Percentiles rank a stretch among this genome's conserved stretches.
These are phyloP conservation scores for Aporophyla lueneburgensis DNA, from an alignment of 2,888 invertebrate genomes.

Conservation along the genomic window DNA sequence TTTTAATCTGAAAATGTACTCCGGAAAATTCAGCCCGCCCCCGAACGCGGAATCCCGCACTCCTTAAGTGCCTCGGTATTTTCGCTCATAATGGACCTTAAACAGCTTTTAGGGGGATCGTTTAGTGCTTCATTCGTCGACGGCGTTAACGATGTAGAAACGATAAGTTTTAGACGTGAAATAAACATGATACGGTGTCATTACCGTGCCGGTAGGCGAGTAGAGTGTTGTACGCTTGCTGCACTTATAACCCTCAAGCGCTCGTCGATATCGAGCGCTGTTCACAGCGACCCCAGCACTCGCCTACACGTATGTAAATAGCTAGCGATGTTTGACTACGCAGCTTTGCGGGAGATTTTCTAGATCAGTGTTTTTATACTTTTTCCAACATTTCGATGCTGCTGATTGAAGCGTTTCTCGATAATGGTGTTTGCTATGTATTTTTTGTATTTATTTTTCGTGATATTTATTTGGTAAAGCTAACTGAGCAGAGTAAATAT, in stretches of 20 bases:
- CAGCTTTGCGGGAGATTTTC: constrained; percentile 67
- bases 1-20: constrained; percentile 84
- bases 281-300: constrained; percentile 56
- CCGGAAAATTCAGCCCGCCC: constrained; percentile 66
- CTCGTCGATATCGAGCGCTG: constrained; percentile 66
- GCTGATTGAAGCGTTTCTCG: constrained; percentile 71
- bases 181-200: constrained; percentile 80
- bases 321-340: constrained; percentile 70
- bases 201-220: constrained; percentile 59
- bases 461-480: constrained; percentile 29
- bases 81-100: constrained; percentile 81
- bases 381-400: constrained; percentile 64
- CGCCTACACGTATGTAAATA: constrained; percentile 65
- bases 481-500: constrained; percentile 30
- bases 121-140: constrained; percentile 80
- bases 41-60: constrained; percentile 65
- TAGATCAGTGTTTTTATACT: constrained; percentile 66
- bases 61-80: constrained; percentile 80
- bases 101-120: constrained; percentile 81
- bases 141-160: constrained; percentile 84
- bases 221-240: constrained; percentile 55
- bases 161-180: constrained; percentile 80
- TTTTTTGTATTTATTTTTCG: constrained; percentile 44
- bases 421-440: constrained; percentile 72
- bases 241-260: constrained; percentile 70